phyloP scores from a whole-genome alignment of 2,888 invertebrate genomes.

The Lymantria dispar region DNA sequence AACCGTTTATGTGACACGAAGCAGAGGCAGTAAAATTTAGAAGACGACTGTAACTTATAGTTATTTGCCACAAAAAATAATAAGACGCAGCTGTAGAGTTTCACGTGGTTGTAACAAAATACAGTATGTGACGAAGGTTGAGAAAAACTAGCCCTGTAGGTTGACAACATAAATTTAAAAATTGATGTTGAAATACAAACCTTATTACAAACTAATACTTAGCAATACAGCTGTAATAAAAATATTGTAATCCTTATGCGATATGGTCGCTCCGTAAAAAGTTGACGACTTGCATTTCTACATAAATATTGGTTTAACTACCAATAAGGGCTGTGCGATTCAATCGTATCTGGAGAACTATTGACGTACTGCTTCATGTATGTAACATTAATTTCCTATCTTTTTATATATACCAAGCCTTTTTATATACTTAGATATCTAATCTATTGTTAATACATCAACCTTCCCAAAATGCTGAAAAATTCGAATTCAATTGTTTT shows the following conservation, averaged over 20 bases:
- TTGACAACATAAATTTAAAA: constrained; percentile 16
- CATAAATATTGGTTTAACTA: constrained; percentile 61
- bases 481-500: too few relatives aligned
- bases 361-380: constrained; percentile 25
- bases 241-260: constrained; percentile 40
- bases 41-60: background rate
- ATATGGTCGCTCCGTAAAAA: constrained; percentile 49
- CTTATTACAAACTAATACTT: constrained; percentile 26
- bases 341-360: constrained; percentile 38
- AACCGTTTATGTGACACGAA: constrained; percentile 45
- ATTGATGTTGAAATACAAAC: constrained; percentile 22
- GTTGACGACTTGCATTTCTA: constrained; percentile 60
- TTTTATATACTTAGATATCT: background rate
- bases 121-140: constrained; percentile 40
- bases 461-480: too few relatives aligned
- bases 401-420: constrained; percentile 19
- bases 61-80: constrained; percentile 38
- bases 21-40: constrained; percentile 52
- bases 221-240: constrained; percentile 15
- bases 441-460: background rate
- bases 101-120: constrained; percentile 54
- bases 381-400: constrained; percentile 16
- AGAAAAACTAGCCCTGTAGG: constrained; percentile 48
- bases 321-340: constrained; percentile 37
- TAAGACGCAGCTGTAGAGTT: constrained; percentile 53